phyloP scores from a whole-genome alignment of 2,888 invertebrate genomes.

The Apamea crenata region DNA sequence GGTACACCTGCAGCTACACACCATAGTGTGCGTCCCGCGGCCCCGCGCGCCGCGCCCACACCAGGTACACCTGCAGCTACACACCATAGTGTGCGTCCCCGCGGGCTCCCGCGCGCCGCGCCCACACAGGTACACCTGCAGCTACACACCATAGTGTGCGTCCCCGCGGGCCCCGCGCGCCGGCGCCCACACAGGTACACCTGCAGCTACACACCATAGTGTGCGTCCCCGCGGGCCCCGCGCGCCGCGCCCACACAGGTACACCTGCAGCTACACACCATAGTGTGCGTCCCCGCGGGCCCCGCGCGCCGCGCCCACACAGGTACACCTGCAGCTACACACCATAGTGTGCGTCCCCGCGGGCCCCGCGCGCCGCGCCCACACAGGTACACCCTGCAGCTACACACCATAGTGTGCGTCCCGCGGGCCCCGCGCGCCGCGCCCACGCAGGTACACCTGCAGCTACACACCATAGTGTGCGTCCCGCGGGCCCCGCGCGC shows the following conservation, averaged over 20 bases:
- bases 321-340: no score
- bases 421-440: constrained; percentile 75
- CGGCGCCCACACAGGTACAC: constrained; percentile 72
- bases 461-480: no score
- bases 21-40: constrained; percentile 82
- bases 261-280: no score
- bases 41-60: constrained; percentile 71
- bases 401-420: constrained; percentile 85
- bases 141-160: no score
- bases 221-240: constrained; percentile 80
- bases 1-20: no score
- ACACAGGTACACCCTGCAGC: constrained; percentile 72
- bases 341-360: constrained; percentile 84
- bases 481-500: constrained; percentile 77
- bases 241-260: constrained; percentile 75
- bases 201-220: no score
- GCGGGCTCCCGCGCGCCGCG: constrained; percentile 73
- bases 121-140: constrained; percentile 73
- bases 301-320: constrained; percentile 73
- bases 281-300: constrained; percentile 83
- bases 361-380: constrained; percentile 74
- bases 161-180: constrained; percentile 79
- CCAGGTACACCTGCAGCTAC: no score
- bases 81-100: constrained; percentile 85
- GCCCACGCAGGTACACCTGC: constrained; percentile 72